phyloP scores from a whole-genome alignment of 2,113 vertebrate genomes.

The Sebastes schlegelii region DNA sequence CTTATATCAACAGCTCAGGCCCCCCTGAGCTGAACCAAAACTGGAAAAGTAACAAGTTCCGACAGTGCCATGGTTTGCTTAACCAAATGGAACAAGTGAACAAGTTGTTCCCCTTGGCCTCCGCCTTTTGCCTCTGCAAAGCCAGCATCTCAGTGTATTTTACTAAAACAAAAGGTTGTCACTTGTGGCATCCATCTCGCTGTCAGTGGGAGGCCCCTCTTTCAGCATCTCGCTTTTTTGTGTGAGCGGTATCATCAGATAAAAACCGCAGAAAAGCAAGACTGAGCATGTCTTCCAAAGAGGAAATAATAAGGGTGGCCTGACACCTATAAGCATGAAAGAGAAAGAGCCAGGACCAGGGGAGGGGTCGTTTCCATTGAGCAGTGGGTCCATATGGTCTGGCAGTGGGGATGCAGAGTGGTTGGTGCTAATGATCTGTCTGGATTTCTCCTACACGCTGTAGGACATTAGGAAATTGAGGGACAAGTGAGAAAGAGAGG shows the following conservation, averaged over 20 bases:
- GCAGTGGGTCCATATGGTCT: conserved; percentile 39
- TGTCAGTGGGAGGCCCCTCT: conserved; percentile 70
- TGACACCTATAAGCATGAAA: conserved; percentile 66
- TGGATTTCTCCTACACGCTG: conserved; percentile 34
- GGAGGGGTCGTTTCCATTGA: conserved; percentile 43
- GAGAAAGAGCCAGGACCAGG: conserved; percentile 44
- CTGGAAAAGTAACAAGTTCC: conserved; percentile 72
- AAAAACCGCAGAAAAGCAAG: conserved; percentile 56
- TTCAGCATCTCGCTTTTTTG: conserved; percentile 70
- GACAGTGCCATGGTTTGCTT: conserved; percentile 71
- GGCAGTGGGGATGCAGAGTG: conserved; percentile 34
- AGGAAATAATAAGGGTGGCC: conserved; percentile 67
- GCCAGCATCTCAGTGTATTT: conserved; percentile 75
- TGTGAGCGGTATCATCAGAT: conserved; percentile 76
- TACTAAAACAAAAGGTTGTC: conserved; percentile 80
- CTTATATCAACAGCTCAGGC: conserved; percentile 53
- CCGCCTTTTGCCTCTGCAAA: conserved; percentile 72
- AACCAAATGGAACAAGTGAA: conserved; percentile 77
- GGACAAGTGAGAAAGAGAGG: neutral
- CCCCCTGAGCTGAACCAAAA: conserved; percentile 49
- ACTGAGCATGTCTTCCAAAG: conserved; percentile 66
- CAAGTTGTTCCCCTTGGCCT: conserved; percentile 80
- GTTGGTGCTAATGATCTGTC: conserved; percentile 55
- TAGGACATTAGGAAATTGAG: conserved; percentile 9
- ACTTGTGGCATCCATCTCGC: conserved; percentile 83